Evolutionary conservation across 1,140 invertebrate genomes (phyloP).

Genomic region (Acromyrmex charruanus): DNA sequence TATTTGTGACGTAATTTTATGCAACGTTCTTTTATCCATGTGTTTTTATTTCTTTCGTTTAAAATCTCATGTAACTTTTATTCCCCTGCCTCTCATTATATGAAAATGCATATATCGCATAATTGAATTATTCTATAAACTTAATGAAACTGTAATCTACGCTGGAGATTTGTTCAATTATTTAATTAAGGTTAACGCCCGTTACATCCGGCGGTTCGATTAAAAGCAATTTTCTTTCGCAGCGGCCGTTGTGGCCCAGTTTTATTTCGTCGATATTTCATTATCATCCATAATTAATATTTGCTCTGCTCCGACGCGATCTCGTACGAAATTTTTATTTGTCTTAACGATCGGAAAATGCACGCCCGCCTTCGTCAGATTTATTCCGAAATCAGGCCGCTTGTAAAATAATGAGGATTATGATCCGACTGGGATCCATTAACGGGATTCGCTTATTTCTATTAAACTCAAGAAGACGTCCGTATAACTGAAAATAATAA

Average conservation of each 20-base stretch:
- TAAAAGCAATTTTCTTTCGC: constrained; percentile 58
- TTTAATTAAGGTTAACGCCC: constrained; percentile 76
- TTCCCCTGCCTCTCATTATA: not conserved
- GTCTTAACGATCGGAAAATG: constrained; percentile 44
- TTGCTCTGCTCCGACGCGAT: constrained; percentile 34
- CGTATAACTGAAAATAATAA: constrained; percentile 74
- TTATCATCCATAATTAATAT: constrained; percentile 52
- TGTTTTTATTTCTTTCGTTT: constrained; percentile 20
- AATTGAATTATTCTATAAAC: constrained; percentile 20
- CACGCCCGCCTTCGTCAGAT: constrained; percentile 1
- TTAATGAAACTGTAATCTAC: constrained; percentile 33
- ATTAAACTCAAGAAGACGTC: constrained; percentile 20
- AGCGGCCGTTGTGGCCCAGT: constrained; percentile 16
- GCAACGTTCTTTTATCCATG: not conserved
- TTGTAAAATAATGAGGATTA: constrained; percentile 64
- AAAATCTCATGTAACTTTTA: constrained; percentile 32
- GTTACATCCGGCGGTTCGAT: constrained; percentile 79
- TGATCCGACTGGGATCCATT: constrained; percentile 63
- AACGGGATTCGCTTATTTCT: constrained; percentile 69
- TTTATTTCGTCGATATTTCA: constrained; percentile 52
- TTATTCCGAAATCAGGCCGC: not conserved
- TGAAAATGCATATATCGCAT: not conserved
- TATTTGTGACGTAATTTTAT: constrained; percentile 15
- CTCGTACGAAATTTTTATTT: constrained; percentile 44
- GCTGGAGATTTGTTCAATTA: constrained; percentile 75